Base-by-base conservation (phyloP, 23 tunicate species). In the Corella eumyota region DNA sequence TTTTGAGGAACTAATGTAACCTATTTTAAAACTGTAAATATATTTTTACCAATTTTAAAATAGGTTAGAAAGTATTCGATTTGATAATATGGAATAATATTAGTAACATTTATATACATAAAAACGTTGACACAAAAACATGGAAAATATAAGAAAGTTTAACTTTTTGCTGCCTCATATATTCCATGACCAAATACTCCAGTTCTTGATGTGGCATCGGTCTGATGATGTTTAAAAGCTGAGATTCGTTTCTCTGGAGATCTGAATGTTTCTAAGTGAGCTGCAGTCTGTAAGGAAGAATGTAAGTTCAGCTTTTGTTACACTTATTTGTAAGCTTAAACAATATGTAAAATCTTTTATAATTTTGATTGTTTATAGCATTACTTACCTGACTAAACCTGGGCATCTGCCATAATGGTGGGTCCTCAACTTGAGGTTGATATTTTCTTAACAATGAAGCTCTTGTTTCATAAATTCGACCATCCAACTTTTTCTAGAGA, bases 141-240 rank as follows among this genome's bases (percentile, higher is more conserved):
- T n/a, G n/a, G n/a, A n/a, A n/a, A n/a, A n/a, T n/a, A n/a, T n/a
- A n/a, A n/a, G n/a, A n/a, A n/a, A n/a, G n/a, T 73, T 72, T 72
- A 82, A 40, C 92, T 74, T 38, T 67, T 74, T 25, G 92, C 92
- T 25, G 92, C 76, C 46, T 84, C 94, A 49, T 75, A 84, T 20
- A 84, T 76, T 69, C 94, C 94, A 57, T 84, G 94, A 9, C 94
- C 94, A 32, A 84, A 84, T 6, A 84, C 78, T 6, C 94, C 94
- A 4, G 85, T 76, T 45, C 94, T 55, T 13, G 83, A 69, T 9
- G 83, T 75, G 19, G 94, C 94, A 58, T 84, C 94, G 25, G 84
- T 75, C 56, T 84, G 84, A 45, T 84, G 94, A 65, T 75, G 71
- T 53, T 76, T 84, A 73, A 84, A 84, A 19, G 94, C 83, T 22